Evolutionary conservation across 2,113 vertebrate species (phyloP).

Genomic region (Tor tambroides): DNA sequence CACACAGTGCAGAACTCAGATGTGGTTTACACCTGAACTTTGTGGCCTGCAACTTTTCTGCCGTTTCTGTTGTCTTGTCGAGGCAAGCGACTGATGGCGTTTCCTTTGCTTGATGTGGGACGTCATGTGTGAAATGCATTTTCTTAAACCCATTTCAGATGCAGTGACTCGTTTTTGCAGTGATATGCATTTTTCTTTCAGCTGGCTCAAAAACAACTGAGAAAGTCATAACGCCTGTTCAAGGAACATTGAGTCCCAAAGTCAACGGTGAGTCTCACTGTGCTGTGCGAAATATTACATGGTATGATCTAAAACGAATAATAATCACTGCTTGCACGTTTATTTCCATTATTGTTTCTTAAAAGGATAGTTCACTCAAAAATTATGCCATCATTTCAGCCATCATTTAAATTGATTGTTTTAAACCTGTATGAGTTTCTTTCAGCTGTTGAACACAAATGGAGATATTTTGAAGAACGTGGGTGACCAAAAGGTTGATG

Average conservation of each 20-base stretch:
- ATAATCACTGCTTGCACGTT: background rate
- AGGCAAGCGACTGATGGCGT: background rate
- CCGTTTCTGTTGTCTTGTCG: background rate
- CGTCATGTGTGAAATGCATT: constrained; percentile 52
- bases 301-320: background rate
- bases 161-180: background rate
- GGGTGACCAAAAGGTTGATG: too few relatives aligned
- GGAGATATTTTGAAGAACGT: too few relatives aligned
- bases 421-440: too few relatives aligned
- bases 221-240: constrained; percentile 85
- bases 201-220: constrained; percentile 93
- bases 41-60: background rate
- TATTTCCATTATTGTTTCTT: background rate
- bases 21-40: constrained; percentile 4
- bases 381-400: too few relatives aligned
- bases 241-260: constrained; percentile 93
- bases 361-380: background rate
- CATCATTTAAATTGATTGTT: too few relatives aligned
- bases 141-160: constrained; percentile 36
- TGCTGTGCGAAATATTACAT: background rate
- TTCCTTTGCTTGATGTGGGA: constrained; percentile 32
- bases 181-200: constrained; percentile 69
- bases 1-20: background rate
- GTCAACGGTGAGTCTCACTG: constrained; percentile 82
- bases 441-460: too few relatives aligned